These are phyloP conservation scores for Buceros bicornis DNA, from an alignment of 2,797 vertebrate species.

Conservation along the genomic window DNA sequence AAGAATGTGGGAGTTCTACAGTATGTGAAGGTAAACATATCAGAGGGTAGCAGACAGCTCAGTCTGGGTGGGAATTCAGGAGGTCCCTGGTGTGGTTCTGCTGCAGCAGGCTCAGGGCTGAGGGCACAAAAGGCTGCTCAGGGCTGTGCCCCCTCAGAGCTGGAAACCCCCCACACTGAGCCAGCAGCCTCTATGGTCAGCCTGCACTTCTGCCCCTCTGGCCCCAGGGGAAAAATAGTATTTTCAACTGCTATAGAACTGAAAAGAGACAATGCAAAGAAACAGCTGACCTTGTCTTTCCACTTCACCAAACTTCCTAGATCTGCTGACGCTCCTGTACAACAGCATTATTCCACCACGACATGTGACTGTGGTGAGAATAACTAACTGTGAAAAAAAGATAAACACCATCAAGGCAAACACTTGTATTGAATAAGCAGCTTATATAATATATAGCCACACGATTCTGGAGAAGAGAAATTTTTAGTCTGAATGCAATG, in stretches of 20 bases:
- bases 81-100: not conserved
- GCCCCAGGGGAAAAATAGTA: fast-evolving
- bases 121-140: not conserved
- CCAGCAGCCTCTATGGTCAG: not conserved
- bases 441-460: not conserved
- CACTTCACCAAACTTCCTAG: not conserved
- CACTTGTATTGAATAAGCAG: not conserved
- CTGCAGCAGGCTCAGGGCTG: fast-evolving
- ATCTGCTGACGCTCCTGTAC: not conserved
- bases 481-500: not conserved
- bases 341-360: not conserved
- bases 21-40: not conserved
- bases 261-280: not conserved
- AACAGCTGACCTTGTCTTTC: not conserved
- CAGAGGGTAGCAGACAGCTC: not conserved
- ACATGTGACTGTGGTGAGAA: not conserved
- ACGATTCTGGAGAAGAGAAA: not conserved
- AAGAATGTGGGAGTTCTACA: not conserved
- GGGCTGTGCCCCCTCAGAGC: not conserved
- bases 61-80: not conserved
- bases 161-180: fast-evolving
- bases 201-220: fast-evolving
- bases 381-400: not conserved
- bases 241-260: not conserved
- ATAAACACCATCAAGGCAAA: not conserved